These are phyloP conservation scores for Pionites leucogaster DNA, from an alignment of 2,113 vertebrate genomes.

Conservation along the genomic window DNA sequence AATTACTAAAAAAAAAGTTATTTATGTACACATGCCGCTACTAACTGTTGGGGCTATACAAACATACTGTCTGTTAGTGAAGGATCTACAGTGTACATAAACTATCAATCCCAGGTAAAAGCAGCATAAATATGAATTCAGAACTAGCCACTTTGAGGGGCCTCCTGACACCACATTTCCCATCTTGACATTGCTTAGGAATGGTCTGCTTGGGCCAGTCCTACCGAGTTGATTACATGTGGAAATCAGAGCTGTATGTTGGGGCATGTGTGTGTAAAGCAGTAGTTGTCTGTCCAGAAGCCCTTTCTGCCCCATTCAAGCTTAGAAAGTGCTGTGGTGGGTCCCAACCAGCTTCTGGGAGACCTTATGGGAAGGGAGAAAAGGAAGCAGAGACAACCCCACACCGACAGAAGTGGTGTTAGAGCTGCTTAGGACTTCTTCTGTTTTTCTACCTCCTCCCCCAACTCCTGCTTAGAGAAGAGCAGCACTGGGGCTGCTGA, in stretches of 20 bases:
- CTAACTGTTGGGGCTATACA: neutral
- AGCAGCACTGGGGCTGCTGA: neutral
- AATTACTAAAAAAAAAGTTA: slow-evolving; percentile 13
- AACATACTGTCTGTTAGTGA: neutral
- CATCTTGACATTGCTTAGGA: neutral
- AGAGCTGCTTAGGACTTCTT: neutral
- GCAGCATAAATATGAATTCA: neutral
- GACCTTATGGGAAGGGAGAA: neutral
- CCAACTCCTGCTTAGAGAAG: neutral
- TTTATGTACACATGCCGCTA: neutral
- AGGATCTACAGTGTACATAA: neutral
- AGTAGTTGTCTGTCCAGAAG: neutral
- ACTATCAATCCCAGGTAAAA: neutral
- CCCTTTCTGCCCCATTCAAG: neutral
- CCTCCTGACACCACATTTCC: neutral
- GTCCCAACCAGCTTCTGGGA: neutral
- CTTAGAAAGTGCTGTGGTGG: neutral
- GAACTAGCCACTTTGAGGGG: neutral
- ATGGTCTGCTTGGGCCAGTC: neutral
- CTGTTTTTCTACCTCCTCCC: neutral
- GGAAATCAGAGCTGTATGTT: neutral
- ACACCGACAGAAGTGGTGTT: neutral
- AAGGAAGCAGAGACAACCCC: neutral
- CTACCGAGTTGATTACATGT: neutral
- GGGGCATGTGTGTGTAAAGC: accelerated